These are phyloP conservation scores for Sebastolobus alascanus DNA, from an alignment of 2,797 vertebrate species.

Conservation along the genomic window DNA sequence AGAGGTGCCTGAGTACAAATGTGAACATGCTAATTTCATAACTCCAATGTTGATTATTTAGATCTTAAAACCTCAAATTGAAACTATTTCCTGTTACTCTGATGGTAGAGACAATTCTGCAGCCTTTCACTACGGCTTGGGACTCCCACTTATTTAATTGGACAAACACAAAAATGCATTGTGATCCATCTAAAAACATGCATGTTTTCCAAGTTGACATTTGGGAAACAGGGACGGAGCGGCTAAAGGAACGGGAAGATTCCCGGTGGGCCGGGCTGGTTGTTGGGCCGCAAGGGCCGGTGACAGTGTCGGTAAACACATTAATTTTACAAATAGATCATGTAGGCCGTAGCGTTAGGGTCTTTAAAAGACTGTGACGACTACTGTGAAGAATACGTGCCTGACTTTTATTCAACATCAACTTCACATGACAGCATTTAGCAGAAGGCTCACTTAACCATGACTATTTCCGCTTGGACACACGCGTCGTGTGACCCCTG, in stretches of 20 bases:
- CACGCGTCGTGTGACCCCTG: too few relatives aligned
- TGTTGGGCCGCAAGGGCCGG: accelerated
- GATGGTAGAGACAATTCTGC: background rate
- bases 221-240: background rate
- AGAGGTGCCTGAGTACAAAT: constrained; percentile 18
- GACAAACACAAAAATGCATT: background rate
- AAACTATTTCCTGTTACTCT: background rate
- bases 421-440: accelerated
- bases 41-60: constrained; percentile 30
- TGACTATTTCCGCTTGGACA: too few relatives aligned
- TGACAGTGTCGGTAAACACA: too few relatives aligned
- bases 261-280: too few relatives aligned
- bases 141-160: background rate
- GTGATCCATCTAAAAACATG: background rate
- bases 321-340: too few relatives aligned
- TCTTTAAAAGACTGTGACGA: too few relatives aligned
- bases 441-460: too few relatives aligned
- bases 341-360: too few relatives aligned
- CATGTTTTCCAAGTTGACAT: constrained; percentile 16
- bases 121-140: background rate
- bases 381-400: too few relatives aligned
- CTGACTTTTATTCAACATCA: too few relatives aligned
- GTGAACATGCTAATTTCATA: constrained; percentile 25
- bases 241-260: too few relatives aligned
- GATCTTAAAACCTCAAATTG: constrained; percentile 11